Evolutionary conservation across 2,888 invertebrate genomes (phyloP), one percentile per base, ranked within the genome.

Genomic region (Mesorhabditis sp.): DNA sequence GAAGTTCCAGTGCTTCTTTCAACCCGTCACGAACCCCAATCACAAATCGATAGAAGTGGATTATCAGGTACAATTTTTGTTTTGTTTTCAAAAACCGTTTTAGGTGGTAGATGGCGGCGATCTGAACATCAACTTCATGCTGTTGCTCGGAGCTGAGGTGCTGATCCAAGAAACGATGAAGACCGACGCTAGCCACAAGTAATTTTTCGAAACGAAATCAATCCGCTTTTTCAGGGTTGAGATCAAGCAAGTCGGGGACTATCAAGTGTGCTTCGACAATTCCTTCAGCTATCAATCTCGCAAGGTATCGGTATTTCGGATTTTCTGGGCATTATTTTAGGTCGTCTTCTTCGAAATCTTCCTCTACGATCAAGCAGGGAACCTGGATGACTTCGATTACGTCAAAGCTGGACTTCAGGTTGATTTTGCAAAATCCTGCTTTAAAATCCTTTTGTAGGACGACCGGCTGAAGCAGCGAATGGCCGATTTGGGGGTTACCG

Each of bases 181-280:
- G 73, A 83, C 86, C 28, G 87, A 87, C 70, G 86, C 85, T 66
- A 83, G 83, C 28, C 86, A 87, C 76, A 86, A 82, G 87, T 86
- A 62, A 7, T 6, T 67, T 67, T 67, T 67, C 61, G 5, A 67
- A 62, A 62, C 15, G 5, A 13, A 41, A 41, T 58, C 50, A 13
- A 62, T 13, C 67, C 6, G n/a, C 41, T 45, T 10, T 67, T 81
- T 67, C 66, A 82, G 83, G 66, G 72, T 83, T 64, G 79, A 78
- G 6, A 43, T 83, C 10, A 74, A 75, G 28, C 68, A 71, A 43
- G 69, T 89, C 5, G 94, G 93, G 0, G 92, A 92, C 84, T 93
- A 92, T 86, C 90, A 91, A 74, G 90, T 94, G 82, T 94, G 94
- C 83, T 93, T 94, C 82, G 94, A 94, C 85, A 94, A 94, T 86